A percentile compares a stretch with the other conserved stretches of the same genome.
Evolutionary conservation across 2,888 invertebrate genomes (phyloP).

Genomic region (Colletes collaris): DNA sequence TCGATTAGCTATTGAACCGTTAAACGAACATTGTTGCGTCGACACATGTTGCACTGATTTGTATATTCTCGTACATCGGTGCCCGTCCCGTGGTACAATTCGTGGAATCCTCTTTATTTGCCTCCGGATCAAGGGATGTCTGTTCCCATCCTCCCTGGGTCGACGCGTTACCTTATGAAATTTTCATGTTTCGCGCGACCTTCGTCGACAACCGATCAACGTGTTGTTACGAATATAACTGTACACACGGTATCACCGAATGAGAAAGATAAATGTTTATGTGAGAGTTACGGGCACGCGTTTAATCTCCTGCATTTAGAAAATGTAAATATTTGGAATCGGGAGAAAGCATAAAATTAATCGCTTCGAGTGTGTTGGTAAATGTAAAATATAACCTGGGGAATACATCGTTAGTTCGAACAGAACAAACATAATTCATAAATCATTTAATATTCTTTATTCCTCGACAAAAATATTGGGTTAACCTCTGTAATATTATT

Average conservation of each 20-base stretch:
- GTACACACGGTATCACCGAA: slow-evolving; percentile 7
- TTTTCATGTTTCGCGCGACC: slow-evolving; percentile 55
- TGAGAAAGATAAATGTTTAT: slow-evolving; percentile 38
- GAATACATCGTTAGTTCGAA: no score
- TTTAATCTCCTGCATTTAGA: slow-evolving; percentile 38
- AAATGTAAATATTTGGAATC: slow-evolving; percentile 35
- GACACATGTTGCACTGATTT: slow-evolving; percentile 5
- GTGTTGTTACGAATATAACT: slow-evolving; percentile 14
- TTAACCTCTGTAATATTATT: no score
- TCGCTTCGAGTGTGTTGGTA: slow-evolving; percentile 8
- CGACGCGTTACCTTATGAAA: slow-evolving; percentile 58
- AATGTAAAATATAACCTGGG: slow-evolving; percentile 8
- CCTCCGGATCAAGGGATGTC: slow-evolving; percentile 42
- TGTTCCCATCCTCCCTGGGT: slow-evolving; percentile 4
- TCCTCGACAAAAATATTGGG: no score
- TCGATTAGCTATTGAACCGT: background rate
- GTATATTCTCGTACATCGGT: background rate
- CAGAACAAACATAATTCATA: no score
- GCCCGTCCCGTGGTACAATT: slow-evolving; percentile 9
- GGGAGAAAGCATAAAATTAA: slow-evolving; percentile 31
- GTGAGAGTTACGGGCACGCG: slow-evolving; percentile 11
- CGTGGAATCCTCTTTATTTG: slow-evolving; percentile 40
- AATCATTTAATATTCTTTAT: no score
- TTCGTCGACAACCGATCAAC: slow-evolving; percentile 23
- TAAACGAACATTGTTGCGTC: background rate